Evolutionary conservation across 2,888 invertebrate species (phyloP).

Genomic region (Globia sparganii): DNA sequence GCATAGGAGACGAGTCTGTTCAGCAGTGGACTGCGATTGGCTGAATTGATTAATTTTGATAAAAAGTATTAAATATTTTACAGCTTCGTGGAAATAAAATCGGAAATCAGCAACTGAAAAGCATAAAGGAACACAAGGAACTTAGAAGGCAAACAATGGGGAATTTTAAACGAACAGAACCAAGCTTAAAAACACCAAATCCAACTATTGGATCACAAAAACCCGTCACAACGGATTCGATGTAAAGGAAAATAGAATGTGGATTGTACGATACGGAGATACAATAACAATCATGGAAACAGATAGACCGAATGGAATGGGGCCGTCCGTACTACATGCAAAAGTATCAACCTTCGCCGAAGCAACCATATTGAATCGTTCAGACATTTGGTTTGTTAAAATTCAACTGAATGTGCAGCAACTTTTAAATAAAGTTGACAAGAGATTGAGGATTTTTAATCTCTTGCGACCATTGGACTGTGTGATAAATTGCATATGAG

Average conservation of each 20-base stretch:
- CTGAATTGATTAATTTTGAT: background rate
- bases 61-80: background rate
- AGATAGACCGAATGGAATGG: constrained; percentile 71
- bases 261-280: constrained; percentile 67
- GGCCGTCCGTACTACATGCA: constrained; percentile 57
- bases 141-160: background rate
- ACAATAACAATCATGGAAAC: constrained; percentile 80
- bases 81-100: background rate
- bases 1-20: no score
- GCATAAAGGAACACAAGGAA: background rate
- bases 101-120: no score
- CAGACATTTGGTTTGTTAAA: constrained; percentile 45
- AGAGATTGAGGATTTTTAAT: constrained; percentile 5
- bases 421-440: constrained; percentile 20
- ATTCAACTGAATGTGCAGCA: constrained; percentile 12
- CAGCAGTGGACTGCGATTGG: background rate
- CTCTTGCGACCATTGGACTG: background rate
- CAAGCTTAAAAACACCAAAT: constrained; percentile 25
- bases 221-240: constrained; percentile 36
- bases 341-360: constrained; percentile 52
- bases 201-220: constrained; percentile 46
- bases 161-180: background rate
- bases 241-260: constrained; percentile 61
- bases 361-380: constrained; percentile 47
- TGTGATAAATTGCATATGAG: background rate